Percentiles rank a stretch among this genome's conserved stretches.
phyloP scores from a whole-genome alignment of 2,888 invertebrate genomes.

The Habroteleia sp. region DNA sequence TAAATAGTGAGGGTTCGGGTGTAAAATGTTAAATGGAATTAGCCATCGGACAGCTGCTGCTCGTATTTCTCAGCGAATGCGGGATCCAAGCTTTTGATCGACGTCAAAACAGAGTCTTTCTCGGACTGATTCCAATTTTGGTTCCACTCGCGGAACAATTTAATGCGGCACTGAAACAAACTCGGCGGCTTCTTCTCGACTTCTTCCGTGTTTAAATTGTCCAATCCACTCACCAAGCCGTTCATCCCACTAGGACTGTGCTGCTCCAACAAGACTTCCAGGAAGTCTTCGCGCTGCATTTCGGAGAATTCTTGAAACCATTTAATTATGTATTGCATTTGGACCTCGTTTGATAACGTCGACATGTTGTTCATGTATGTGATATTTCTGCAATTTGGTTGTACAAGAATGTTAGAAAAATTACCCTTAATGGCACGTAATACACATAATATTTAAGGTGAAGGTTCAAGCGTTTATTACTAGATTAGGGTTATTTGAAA shows the following conservation, averaged over 20 bases:
- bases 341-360: conserved; percentile 85
- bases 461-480: too few species aligned
- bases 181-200: conserved; percentile 86
- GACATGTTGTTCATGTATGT: conserved; percentile 77
- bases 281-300: conserved; percentile 91
- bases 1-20: too few species aligned
- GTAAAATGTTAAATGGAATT: conserved; percentile 9
- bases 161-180: conserved; percentile 91
- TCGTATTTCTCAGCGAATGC: conserved; percentile 86
- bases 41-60: conserved; percentile 70
- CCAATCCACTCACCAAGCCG: conserved; percentile 87
- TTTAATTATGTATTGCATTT: conserved; percentile 90
- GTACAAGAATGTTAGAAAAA: too few species aligned
- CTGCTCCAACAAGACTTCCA: conserved; percentile 87
- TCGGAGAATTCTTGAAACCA: conserved; percentile 96
- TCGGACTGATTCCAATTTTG: conserved; percentile 89
- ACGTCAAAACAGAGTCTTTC: conserved; percentile 86
- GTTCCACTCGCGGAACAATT: conserved; percentile 92
- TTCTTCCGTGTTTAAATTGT: conserved; percentile 85
- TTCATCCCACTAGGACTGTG: conserved; percentile 86
- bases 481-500: too few species aligned
- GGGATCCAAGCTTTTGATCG: conserved; percentile 87
- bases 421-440: too few species aligned
- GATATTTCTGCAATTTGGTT: neutral
- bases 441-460: too few species aligned